Conservation (phyloP, 2,113 vertebrate species). For the Platichthys stellatus region DNA sequence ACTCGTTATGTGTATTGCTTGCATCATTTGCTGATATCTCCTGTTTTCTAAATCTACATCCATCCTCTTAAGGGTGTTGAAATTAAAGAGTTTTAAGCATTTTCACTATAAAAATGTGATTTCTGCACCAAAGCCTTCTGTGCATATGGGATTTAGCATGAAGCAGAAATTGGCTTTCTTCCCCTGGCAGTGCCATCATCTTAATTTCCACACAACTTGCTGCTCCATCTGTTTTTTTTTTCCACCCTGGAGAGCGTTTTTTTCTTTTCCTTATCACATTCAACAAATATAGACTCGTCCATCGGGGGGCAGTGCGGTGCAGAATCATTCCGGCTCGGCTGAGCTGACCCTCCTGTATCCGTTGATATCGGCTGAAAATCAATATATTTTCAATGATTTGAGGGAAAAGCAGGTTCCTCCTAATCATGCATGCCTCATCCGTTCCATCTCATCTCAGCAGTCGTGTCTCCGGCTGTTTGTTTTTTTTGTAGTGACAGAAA, state of each 20-base stretch:
- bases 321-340: conserved; percentile 37
- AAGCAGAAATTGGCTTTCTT: neutral
- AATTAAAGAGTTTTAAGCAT: too few species aligned
- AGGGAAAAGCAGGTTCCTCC: neutral
- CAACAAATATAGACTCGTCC: conserved; percentile 39
- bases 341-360: neutral
- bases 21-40: too few species aligned
- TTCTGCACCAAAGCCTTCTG: too few species aligned
- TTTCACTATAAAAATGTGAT: too few species aligned
- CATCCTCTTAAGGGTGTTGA: too few species aligned
- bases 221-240: conserved; percentile 15
- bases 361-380: conserved; percentile 4
- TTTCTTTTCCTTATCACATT: conserved; percentile 4
- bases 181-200: neutral
- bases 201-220: neutral
- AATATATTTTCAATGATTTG: neutral
- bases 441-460: neutral
- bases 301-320: conserved; percentile 69
- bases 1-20: too few species aligned
- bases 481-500: conserved; percentile 28
- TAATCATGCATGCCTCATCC: conserved; percentile 13
- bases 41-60: too few species aligned
- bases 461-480: conserved; percentile 15
- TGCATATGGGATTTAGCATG: neutral
- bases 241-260: conserved; percentile 26